Evolutionary conservation across 1,140 invertebrate species (phyloP), one percentile per base, ranked within the genome.

Genomic region (Heliconius hewitsoni): DNA sequence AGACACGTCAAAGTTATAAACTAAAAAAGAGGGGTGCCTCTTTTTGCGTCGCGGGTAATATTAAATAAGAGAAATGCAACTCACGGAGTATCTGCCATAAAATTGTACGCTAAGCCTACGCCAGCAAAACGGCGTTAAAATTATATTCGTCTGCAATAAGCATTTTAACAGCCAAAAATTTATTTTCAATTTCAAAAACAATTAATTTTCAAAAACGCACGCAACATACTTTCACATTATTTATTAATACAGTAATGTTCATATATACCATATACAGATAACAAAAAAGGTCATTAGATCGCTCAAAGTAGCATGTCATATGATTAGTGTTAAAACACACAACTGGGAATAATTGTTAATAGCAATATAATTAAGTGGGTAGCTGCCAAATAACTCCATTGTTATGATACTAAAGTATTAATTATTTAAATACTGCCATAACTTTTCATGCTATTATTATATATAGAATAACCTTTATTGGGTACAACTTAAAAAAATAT

Each of bases 331-430:
- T 72, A 57, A 60, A 78, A 71, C 23, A 81, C 80, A 81, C 80
- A 81, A 76, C 46, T 81, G 55, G 39, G 70, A 46, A 71, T 66
- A 30, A 66, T 75, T 81, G 80, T 81, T 81, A 81, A 81, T 78
- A 81, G 80, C 80, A 76, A 78, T 78, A 75, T 75, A 71, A 78
- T 73, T 81, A 71, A 76, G 73, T 78, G 74, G 80, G 77, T 78
- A 81, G 80, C 77, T 81, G 80, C 77, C 80, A 81, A 81, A 78
- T 72, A 78, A 75, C 76, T 81, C 74, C 77, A 60, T 81, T 78
- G 70, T 78, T 81, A 81, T 73, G 71, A 76, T 76, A 52, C 80
- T 78, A 78, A 75, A 60, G 52, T 81, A 76, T 78, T 81, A 77
- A 76, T 77, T 77, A 34, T 37, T 78, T 78, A 74, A 81, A 81